These are phyloP conservation scores for Collichthys lucidus DNA, from an alignment of 2,113 vertebrate species.

Conservation along the genomic window DNA sequence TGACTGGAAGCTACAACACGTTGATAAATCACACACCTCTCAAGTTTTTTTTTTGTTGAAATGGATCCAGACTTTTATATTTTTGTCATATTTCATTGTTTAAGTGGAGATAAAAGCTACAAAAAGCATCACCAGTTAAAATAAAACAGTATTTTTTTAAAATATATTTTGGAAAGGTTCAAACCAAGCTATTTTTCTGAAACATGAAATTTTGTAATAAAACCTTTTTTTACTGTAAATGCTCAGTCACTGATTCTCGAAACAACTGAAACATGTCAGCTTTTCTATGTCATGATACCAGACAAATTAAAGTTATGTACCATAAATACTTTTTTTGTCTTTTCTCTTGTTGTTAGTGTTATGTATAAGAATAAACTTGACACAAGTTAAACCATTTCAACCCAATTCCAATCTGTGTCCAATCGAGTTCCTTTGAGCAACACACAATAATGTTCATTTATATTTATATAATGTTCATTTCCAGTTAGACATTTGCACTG, in stretches of 20 bases:
- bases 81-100: neutral
- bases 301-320: slow-evolving; percentile 17
- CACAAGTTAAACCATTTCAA: neutral
- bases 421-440: too few species aligned
- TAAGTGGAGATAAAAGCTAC: neutral
- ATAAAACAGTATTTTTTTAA: slow-evolving; percentile 4
- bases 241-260: neutral
- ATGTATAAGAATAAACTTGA: neutral
- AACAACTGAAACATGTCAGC: neutral
- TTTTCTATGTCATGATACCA: neutral
- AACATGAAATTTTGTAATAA: neutral
- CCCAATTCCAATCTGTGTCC: too few species aligned
- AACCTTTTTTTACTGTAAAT: neutral
- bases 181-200: neutral
- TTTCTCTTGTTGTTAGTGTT: neutral
- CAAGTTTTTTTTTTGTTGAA: neutral
- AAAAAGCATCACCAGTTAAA: neutral
- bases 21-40: neutral
- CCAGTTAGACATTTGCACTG: too few species aligned
- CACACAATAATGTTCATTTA: too few species aligned
- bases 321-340: neutral
- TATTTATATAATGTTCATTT: too few species aligned
- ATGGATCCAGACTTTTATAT: neutral
- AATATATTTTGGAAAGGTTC: neutral
- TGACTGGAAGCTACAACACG: neutral